Evolutionary conservation across 2,888 invertebrate genomes (phyloP).

Genomic region (Drosophila bunnanda): DNA sequence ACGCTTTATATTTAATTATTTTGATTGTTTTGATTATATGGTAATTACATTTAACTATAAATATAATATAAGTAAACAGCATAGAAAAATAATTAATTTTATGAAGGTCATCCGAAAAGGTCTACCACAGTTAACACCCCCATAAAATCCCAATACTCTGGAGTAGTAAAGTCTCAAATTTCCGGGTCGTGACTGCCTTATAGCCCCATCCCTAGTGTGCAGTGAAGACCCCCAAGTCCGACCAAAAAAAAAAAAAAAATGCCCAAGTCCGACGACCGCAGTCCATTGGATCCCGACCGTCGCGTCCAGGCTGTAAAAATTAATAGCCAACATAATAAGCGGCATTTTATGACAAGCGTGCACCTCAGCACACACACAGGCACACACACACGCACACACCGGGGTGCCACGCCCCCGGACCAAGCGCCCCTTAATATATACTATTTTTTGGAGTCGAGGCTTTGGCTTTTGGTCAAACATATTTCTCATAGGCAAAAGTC

Average conservation of each 20-base stretch:
- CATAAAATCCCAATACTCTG: neutral
- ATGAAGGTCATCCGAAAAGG: neutral
- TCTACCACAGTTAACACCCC: constrained; percentile 11
- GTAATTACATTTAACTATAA: neutral
- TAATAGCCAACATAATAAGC: constrained; percentile 82
- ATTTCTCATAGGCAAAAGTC: constrained; percentile 64
- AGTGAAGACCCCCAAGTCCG: constrained; percentile 22
- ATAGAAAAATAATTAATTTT: neutral
- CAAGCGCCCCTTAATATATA: neutral
- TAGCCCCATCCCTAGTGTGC: constrained; percentile 21
- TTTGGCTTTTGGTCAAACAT: constrained; percentile 41
- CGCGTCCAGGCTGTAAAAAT: constrained; percentile 78
- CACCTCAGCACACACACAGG: constrained; percentile 71
- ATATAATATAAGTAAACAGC: neutral
- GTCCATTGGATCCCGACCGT: constrained; percentile 40
- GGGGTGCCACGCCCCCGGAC: constrained; percentile 24
- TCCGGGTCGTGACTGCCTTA: neutral
- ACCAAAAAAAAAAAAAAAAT: constrained; percentile 11
- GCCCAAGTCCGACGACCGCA: constrained; percentile 10
- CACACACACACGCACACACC: constrained; percentile 16
- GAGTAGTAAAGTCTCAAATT: neutral
- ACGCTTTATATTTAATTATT: neutral
- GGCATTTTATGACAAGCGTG: constrained; percentile 80
- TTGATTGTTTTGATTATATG: neutral
- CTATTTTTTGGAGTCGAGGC: constrained; percentile 1